phyloP scores from a whole-genome alignment of 53 echinoderm and acorn worm genomes.

The Mesocentrotus franciscanus region DNA sequence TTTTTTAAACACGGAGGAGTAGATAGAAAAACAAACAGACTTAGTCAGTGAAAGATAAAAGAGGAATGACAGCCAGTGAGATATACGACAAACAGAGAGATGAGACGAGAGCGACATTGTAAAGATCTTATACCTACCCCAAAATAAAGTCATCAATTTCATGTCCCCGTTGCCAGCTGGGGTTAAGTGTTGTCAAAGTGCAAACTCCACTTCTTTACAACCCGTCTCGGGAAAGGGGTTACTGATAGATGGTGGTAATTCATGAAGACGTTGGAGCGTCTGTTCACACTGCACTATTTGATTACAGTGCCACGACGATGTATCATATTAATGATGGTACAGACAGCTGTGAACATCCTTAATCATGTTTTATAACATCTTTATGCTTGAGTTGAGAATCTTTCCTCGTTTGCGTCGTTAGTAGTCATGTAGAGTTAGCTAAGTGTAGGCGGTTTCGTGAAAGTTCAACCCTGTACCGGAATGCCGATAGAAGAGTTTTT shows the following conservation, averaged over 20 bases:
- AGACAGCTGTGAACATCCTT: background rate
- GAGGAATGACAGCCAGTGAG: too few species aligned
- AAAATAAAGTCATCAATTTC: background rate
- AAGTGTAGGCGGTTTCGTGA: background rate
- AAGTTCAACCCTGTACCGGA: too few species aligned
- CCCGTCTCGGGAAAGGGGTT: background rate
- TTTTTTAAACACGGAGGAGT: too few species aligned
- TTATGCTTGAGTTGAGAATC: background rate
- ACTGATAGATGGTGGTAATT: background rate
- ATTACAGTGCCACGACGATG: background rate
- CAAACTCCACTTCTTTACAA: background rate
- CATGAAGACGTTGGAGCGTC: background rate
- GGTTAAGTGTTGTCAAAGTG: slow-evolving; percentile 13
- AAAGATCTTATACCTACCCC: background rate
- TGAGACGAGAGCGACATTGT: too few species aligned
- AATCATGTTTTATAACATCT: background rate
- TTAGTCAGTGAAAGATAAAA: too few species aligned
- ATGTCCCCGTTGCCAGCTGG: background rate
- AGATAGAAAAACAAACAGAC: too few species aligned
- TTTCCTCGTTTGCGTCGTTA: background rate
- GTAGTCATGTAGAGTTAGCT: background rate
- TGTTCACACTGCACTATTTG: background rate
- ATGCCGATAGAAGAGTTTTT: too few species aligned
- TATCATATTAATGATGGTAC: background rate
- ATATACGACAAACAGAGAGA: too few species aligned